Evolutionary conservation across 2,888 invertebrate species (phyloP).

Genomic region (Lampropteryx suffumata): DNA sequence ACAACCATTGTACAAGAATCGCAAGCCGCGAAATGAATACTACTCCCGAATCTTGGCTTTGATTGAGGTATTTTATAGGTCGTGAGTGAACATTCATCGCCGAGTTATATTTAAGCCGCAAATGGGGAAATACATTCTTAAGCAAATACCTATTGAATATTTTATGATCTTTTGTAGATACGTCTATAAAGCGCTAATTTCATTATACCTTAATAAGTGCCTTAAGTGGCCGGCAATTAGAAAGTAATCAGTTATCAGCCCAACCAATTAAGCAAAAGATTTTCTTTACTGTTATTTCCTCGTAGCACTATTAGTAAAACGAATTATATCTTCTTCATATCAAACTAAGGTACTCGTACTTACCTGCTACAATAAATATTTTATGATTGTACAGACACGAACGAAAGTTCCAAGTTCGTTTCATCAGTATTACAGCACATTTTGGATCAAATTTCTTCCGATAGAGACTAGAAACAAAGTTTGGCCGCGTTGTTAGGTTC

Average conservation of each 20-base stretch:
- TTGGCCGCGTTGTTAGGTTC: slow-evolving; percentile 27
- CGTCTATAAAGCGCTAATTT: too few species aligned
- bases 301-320: too few species aligned
- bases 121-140: slow-evolving; percentile 18
- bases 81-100: slow-evolving; percentile 22
- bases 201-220: neutral
- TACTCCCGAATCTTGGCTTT: slow-evolving; percentile 33
- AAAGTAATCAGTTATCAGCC: too few species aligned
- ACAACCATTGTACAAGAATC: slow-evolving; percentile 36
- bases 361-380: too few species aligned
- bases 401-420: too few species aligned
- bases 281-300: too few species aligned
- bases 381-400: too few species aligned
- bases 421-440: slow-evolving; percentile 31
- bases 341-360: too few species aligned
- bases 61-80: slow-evolving; percentile 35
- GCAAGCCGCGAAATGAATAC: slow-evolving; percentile 33
- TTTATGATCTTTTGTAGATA: slow-evolving; percentile 14
- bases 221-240: too few species aligned
- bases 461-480: slow-evolving; percentile 33
- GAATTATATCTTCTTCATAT: too few species aligned
- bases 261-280: too few species aligned
- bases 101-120: slow-evolving; percentile 17
- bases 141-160: slow-evolving; percentile 11
- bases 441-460: slow-evolving; percentile 33